Evolutionary conservation across 2,797 vertebrate species (phyloP).

Genomic region (Molossus alvarezi): DNA sequence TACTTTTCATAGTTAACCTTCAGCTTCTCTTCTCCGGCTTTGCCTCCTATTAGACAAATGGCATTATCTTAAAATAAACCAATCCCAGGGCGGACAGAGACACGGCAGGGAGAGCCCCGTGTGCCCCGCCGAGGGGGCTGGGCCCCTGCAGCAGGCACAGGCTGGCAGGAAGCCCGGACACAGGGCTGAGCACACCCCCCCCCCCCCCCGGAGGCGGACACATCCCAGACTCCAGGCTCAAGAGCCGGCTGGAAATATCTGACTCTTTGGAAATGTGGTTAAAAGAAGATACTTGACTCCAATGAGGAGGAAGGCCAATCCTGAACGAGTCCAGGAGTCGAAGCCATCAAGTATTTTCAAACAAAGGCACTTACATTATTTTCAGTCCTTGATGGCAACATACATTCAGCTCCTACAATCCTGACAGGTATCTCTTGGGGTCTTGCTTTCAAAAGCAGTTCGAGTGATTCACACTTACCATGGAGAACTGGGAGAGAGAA

Average conservation of each 20-base stretch:
- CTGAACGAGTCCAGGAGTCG: not conserved
- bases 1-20: constrained; percentile 8
- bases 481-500: not conserved
- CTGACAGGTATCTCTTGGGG: not conserved
- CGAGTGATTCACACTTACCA: not conserved
- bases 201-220: too few species aligned
- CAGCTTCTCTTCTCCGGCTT: constrained; percentile 9
- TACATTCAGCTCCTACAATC: not conserved
- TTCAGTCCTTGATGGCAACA: not conserved
- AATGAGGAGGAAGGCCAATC: constrained; percentile 3
- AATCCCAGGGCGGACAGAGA: not conserved
- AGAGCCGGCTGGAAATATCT: not conserved
- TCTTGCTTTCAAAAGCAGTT: not conserved
- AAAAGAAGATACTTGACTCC: not conserved
- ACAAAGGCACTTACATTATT: not conserved
- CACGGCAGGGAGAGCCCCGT: not conserved
- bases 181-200: not conserved
- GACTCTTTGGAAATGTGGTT: not conserved
- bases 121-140: not conserved
- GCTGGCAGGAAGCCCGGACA: not conserved
- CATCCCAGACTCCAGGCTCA: not conserved
- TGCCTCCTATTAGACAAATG: constrained; percentile 4
- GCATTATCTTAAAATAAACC: constrained; percentile 55
- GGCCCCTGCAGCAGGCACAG: not conserved
- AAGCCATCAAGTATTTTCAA: constrained; percentile 6